Base-by-base conservation (phyloP, 1,140 invertebrate species). In the Drosophila pseudoananassae region DNA sequence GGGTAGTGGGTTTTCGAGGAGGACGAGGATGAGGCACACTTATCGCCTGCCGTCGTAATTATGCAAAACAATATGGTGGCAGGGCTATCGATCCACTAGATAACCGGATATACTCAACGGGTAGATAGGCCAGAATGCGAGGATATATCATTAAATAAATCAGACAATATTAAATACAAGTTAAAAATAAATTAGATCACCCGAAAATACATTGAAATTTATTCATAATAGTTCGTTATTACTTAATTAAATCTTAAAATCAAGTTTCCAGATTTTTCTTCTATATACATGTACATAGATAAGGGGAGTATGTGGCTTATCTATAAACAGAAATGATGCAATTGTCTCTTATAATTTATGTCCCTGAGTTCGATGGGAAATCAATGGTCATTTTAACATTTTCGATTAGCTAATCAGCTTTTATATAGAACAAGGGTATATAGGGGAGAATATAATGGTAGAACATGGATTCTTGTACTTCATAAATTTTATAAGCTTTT, bases 61-160 rank as follows among this genome's bases (percentile, higher is more conserved):
- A 87, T 82, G 78, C 74, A 88, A 82, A 87, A 82, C 82, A 87
- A 87, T 82, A 87, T 87, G 83, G 82, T 81, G 83, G 63, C 61
- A 36, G 47, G 9, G 50, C 74, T 82, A 87, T 87, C 83, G 82
- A 87, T 87, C 82, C 74, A 76, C 29, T 52, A 56, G 66, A 76
- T 76, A 70, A 68, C 38, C 45, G 6, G 55, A 49, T 64, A 64
- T 31, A 40, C 56, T 20, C 23, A 3, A 23, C 7, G 3, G 0
- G 2, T 10, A 65, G 60, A 75, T 63, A 53, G 46, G 45, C 51
- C 51, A 55, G 36, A 50, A 50, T 3, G 27, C 20, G 8, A 31
- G 49, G 3, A 43, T 43, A 43, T 43, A 46, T 20, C 43, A 46
- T 43, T 15, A 15, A 43, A 20, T 46, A 46, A 46, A 46, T 46